Evolutionary conservation across 2,113 vertebrate genomes (phyloP), one percentile per base, ranked within the genome.

Genomic region (Hippocampus zosterae): DNA sequence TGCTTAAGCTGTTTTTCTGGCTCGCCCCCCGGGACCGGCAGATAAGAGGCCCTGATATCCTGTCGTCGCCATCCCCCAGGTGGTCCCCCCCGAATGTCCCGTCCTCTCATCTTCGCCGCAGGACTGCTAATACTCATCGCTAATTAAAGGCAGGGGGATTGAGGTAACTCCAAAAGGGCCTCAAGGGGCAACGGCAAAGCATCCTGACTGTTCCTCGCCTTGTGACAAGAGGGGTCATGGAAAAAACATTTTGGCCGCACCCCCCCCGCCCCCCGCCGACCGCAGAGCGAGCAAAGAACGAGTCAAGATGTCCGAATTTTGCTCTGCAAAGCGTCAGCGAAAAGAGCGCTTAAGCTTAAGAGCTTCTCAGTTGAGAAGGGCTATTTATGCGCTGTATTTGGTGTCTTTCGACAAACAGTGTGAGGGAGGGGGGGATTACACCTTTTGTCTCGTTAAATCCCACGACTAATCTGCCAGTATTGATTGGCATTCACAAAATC

Each of bases 61-160:
- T 77, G 85, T 84, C 61, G 40, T 60, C 82, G 67, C 53, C 64
- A 73, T 44, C 48, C 75, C 75, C 85, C 70, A 56, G 42, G 69
- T 73, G 89, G 82, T 73, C 72, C 65, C 71, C n/a, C 71, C 71
- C 70, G 37, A 27, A 70, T 67, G 79, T 87, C 85, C 59, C 72
- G 56, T 81, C 68, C 84, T 82, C 68, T 81, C 76, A 55, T 69
- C 71, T 79, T 53, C 77, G 80, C 86, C 7, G 57, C 85, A 90
- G 85, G 83, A 46, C 62, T 19, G 73, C 81, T 85, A 85, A 89
- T 81, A 78, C 48, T 80, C 78, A 27, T 73, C 37, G 23, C 83
- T 92, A 93, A 91, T 93, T 88, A 93, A 84, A 87, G 82, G 74
- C 83, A 77, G 41, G 88, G 90, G 89, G 82, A 81, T 78, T 81